Evolutionary conservation across 2,113 vertebrate genomes (phyloP).

Genomic region (Perca flavescens): DNA sequence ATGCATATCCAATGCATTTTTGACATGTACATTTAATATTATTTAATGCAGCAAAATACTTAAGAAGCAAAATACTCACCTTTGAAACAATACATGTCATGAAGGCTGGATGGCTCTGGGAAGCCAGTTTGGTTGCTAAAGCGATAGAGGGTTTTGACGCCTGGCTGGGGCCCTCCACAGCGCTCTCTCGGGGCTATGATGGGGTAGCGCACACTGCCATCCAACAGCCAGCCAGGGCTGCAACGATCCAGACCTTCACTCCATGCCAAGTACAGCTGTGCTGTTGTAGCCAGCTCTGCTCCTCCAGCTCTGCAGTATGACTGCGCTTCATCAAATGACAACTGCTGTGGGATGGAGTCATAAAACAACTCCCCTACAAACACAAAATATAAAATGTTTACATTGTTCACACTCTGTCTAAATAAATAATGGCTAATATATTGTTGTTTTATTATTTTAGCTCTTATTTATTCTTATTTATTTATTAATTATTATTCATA

Average conservation of each 20-base stretch:
- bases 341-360: constrained; percentile 79
- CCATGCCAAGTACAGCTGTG: constrained; percentile 95
- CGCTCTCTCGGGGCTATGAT: constrained; percentile 91
- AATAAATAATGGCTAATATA: not conserved
- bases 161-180: constrained; percentile 90
- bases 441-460: not conserved
- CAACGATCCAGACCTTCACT: constrained; percentile 91
- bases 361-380: constrained; percentile 90
- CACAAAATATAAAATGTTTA: not conserved
- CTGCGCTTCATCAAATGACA: constrained; percentile 88
- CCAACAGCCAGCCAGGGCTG: constrained; percentile 93
- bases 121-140: constrained; percentile 96
- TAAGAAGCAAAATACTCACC: constrained; percentile 77
- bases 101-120: constrained; percentile 87
- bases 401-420: not conserved
- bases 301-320: constrained; percentile 83
- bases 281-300: constrained; percentile 88
- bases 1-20: not conserved
- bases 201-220: constrained; percentile 96
- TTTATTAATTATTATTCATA: constrained; percentile 62
- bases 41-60: not conserved
- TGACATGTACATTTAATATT: not conserved
- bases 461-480: too few species aligned
- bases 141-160: constrained; percentile 94
- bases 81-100: constrained; percentile 94